These are phyloP conservation scores for Panurus biarmicus DNA, from an alignment of 2,113 vertebrate genomes.

Conservation along the genomic window DNA sequence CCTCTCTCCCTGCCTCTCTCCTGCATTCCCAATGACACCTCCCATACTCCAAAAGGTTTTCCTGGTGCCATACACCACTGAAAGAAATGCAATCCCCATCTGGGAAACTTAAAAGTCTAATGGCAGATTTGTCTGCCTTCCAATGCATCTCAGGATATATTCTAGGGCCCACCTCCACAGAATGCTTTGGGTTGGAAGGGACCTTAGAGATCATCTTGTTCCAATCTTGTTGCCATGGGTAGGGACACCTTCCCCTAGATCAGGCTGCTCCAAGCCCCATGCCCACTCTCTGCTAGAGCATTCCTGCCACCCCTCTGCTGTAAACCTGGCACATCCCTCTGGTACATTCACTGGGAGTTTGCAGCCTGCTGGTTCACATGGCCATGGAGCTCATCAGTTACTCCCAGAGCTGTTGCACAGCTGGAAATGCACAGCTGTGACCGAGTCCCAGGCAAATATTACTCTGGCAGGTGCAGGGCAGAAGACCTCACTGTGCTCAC, in stretches of 20 bases:
- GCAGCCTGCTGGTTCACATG: not conserved
- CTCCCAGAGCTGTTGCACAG: not conserved
- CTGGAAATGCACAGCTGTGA: conserved; percentile 14
- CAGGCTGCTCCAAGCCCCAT: not conserved
- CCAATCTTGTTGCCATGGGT: not conserved
- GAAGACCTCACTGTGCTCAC: not conserved
- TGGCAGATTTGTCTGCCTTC: not conserved
- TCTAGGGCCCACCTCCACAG: not conserved
- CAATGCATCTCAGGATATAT: not conserved
- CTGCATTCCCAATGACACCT: not conserved
- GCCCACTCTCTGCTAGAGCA: not conserved
- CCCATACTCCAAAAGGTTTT: not conserved
- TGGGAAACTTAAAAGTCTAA: not conserved
- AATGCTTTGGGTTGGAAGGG: not conserved
- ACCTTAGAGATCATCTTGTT: not conserved
- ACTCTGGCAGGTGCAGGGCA: not conserved
- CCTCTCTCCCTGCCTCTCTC: not conserved
- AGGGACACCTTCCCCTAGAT: not conserved
- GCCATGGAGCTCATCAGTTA: not conserved
- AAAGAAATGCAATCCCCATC: not conserved
- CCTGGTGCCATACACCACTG: no score
- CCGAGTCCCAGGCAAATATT: conserved; percentile 43
- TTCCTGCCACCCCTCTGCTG: not conserved
- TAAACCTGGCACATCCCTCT: not conserved
- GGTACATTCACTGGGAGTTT: not conserved